A percentile compares a stretch with the other conserved stretches of the same genome.
These are phyloP conservation scores for Zaprionus gabonicus DNA, from an alignment of 1,140 invertebrate species.

Conservation along the genomic window DNA sequence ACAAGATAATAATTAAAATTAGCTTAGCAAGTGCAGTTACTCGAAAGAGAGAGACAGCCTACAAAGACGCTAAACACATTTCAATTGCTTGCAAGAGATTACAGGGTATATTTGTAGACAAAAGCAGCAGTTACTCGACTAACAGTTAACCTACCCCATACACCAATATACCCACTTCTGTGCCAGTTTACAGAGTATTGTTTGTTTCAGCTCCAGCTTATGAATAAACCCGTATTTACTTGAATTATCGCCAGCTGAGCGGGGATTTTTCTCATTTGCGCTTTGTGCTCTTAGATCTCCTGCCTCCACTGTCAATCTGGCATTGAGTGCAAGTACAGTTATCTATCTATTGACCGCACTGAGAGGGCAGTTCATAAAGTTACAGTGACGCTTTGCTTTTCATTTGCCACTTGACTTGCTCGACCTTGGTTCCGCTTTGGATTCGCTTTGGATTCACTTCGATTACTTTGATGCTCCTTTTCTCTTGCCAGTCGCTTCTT, in stretches of 20 bases:
- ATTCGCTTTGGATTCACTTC: background rate
- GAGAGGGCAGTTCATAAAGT: constrained; percentile 6
- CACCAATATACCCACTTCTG: background rate
- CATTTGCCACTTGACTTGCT: constrained; percentile 4
- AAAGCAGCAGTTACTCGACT: background rate
- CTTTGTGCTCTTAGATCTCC: background rate
- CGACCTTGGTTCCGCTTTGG: constrained; percentile 3
- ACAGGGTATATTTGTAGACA: background rate
- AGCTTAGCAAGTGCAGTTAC: background rate
- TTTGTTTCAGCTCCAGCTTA: background rate
- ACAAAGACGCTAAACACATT: no score
- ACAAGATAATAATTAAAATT: background rate
- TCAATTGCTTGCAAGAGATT: no score
- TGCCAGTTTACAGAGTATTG: background rate
- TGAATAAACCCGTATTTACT: background rate
- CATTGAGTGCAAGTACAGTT: background rate
- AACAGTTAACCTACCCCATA: background rate
- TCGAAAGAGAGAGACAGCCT: background rate
- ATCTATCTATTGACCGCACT: constrained; percentile 5
- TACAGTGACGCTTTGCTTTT: constrained; percentile 6
- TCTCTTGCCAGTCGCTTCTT: background rate
- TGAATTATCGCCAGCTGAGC: background rate
- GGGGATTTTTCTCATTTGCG: constrained; percentile 1
- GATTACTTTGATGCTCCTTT: constrained; percentile 17
- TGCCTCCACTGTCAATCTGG: background rate